Percentiles rank a stretch among this genome's conserved stretches.
These are phyloP conservation scores for Chrysochloris asiatica DNA, from an alignment of 2,113 vertebrate species.

Conservation along the genomic window DNA sequence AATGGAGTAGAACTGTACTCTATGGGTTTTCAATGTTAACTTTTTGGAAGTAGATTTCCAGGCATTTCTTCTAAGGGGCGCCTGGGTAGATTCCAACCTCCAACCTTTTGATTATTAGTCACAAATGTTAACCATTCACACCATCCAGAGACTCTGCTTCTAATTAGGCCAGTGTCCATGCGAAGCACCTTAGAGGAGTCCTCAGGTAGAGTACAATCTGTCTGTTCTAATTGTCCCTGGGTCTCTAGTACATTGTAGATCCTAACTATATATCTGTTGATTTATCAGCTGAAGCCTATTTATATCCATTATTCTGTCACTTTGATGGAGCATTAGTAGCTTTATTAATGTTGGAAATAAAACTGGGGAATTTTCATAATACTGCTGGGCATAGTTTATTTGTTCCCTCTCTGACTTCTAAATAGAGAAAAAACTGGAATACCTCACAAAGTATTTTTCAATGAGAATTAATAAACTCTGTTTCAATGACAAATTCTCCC, in stretches of 20 bases:
- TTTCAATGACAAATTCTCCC: neutral
- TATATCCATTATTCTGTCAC: neutral
- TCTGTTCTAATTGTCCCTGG: neutral
- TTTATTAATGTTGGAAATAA: conserved; percentile 20
- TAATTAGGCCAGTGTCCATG: neutral
- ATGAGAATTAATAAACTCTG: neutral
- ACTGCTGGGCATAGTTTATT: neutral
- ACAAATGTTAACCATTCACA: too few species aligned
- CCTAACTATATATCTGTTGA: neutral
- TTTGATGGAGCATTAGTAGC: neutral
- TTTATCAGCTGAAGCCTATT: neutral
- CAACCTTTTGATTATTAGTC: neutral
- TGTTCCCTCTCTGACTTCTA: neutral
- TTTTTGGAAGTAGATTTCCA: neutral
- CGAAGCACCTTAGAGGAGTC: neutral
- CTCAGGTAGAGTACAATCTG: neutral
- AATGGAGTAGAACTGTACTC: neutral
- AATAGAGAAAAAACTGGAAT: neutral
- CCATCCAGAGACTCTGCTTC: neutral
- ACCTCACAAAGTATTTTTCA: neutral
- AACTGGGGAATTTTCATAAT: neutral
- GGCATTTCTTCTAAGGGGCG: neutral
- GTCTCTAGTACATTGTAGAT: neutral
- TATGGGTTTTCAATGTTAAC: neutral
- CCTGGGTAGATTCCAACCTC: neutral